These are phyloP conservation scores for Leptatherina wallacei DNA, from an alignment of 2,797 vertebrate genomes.

Conservation along the genomic window DNA sequence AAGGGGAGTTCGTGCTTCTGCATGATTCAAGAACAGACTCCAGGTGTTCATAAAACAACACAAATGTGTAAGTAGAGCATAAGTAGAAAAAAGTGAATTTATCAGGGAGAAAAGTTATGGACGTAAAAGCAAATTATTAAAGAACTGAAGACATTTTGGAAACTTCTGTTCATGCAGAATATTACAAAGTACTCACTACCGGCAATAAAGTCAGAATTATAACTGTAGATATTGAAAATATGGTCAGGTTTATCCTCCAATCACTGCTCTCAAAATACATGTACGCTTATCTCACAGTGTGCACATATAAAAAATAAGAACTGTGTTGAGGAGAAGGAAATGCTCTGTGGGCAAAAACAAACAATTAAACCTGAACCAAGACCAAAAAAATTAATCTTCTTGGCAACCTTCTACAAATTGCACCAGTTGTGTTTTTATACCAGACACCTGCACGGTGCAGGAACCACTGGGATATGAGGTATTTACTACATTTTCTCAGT, in stretches of 20 bases:
- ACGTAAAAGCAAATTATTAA: neutral
- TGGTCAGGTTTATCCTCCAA: neutral
- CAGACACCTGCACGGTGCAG: neutral
- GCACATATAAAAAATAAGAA: neutral
- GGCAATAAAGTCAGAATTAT: too few relatives aligned
- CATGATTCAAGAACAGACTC: conserved; percentile 4
- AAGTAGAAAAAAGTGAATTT: neutral
- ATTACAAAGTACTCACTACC: too few relatives aligned
- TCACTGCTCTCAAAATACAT: neutral
- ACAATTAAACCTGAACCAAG: conserved; percentile 7
- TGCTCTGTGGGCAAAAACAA: neutral
- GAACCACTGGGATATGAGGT: neutral
- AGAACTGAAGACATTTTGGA: neutral
- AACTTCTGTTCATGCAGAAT: too few relatives aligned
- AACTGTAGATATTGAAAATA: neutral
- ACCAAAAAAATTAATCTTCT: conserved; percentile 7
- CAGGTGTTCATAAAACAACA: conserved; percentile 47
- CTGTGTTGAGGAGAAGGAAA: neutral
- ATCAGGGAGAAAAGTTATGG: neutral
- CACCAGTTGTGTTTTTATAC: neutral
- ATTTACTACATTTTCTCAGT: neutral
- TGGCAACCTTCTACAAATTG: neutral
- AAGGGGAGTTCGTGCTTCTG: conserved; percentile 7
- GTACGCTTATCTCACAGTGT: neutral
- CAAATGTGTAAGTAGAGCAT: neutral